Base-by-base conservation (phyloP, 2,888 invertebrate genomes). In the Spilarctia lutea region DNA sequence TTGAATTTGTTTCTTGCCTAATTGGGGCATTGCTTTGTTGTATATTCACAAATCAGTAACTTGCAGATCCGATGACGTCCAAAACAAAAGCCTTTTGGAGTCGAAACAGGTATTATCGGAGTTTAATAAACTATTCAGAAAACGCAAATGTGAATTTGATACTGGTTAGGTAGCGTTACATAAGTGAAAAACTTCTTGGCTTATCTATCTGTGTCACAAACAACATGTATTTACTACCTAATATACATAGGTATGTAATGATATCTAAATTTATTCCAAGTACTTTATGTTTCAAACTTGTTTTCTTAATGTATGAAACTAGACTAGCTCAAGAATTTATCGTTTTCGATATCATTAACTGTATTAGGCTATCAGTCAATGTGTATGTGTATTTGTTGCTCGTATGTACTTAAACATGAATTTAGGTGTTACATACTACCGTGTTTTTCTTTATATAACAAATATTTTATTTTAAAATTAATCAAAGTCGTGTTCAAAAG, bases 161-260 rank as follows among this genome's bases (percentile, higher is more conserved):
- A 66, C 42, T 73, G 73, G 78, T 82, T 79, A 63, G 65, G 74
- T 82, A 70, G 35, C 75, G 70, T 72, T 76, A 45, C 39, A 52
- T 79, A 75, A 78, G 76, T 70, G 76, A 72, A 80, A 45, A 60
- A 16, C 30, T 13, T 73, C 24, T 35, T 48, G 33, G 30, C 39
- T 72, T 52, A 76, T n/a, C 56, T 77, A 67, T 71, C 35, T 73
- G 16, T 72, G 74, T 71, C 65, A 68, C 65, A 33, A 72, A 69
- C 70, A 65, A 45, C n/a, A 65, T 68, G 67, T 75, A 75, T 78
- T 63, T 65, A 33, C 24, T 42, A 71, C 33, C 45, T 63, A 65
- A 71, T 65, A 39, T 71, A 35, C 65, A 65, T 68, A 11, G 52
- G 52, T 56, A 60, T 68, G 3, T 71, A 72, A 52, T 20, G 33